phyloP scores from a whole-genome alignment of 2,113 vertebrate species.

The Coreoperca whiteheadi region DNA sequence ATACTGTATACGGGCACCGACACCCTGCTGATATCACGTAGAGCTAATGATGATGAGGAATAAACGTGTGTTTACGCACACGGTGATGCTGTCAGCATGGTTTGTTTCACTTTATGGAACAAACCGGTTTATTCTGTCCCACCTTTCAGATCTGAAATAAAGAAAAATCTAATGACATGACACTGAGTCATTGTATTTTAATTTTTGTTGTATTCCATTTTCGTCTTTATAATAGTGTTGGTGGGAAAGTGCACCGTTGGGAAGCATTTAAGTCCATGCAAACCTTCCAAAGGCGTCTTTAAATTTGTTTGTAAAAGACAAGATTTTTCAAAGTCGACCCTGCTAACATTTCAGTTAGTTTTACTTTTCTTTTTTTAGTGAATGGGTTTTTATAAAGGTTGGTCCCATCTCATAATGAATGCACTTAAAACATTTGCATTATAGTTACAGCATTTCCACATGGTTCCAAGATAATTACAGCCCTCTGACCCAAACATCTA shows the following conservation, averaged over 20 bases:
- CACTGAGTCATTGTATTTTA: conserved; percentile 15
- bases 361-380: conserved; percentile 18
- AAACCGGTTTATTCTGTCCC: conserved; percentile 7
- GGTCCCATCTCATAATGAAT: conserved; percentile 21
- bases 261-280: not conserved
- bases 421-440: conserved; percentile 42
- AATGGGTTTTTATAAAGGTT: conserved; percentile 1
- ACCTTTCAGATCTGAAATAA: conserved; percentile 53
- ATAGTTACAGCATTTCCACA: conserved; percentile 51
- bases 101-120: conserved; percentile 33
- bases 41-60: conserved; percentile 50
- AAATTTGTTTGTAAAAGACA: not conserved
- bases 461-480: conserved; percentile 53
- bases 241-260: not conserved
- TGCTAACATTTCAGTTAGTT: conserved; percentile 17
- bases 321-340: not conserved
- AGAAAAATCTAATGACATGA: conserved; percentile 29
- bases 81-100: conserved; percentile 10
- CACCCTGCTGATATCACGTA: conserved; percentile 13
- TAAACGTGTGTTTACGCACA: conserved; percentile 10
- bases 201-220: not conserved
- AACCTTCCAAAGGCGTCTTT: not conserved
- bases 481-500: conserved; percentile 34
- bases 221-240: not conserved
- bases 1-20: conserved; percentile 14